Base-by-base conservation (phyloP, 2,888 invertebrate genomes). In the Oxytorus armatus region DNA sequence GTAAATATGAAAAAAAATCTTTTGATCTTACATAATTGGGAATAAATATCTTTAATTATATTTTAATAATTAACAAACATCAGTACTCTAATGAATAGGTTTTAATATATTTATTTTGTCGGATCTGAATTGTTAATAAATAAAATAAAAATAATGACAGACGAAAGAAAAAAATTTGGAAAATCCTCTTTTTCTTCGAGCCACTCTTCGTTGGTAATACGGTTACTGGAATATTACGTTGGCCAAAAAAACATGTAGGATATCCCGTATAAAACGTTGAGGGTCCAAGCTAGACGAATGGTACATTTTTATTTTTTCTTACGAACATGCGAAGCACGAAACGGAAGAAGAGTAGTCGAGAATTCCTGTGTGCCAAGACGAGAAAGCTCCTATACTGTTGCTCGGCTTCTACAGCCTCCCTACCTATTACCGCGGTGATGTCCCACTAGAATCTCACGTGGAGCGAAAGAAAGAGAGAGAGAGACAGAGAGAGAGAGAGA, bases 291-390 rank as follows among this genome's bases (percentile, higher is more conserved):
- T 1, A 42, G 72, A 51, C 14, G 61, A 61, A 47, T 42, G 44
- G 7, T 42, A 14, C 29, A 63, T 42, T 42, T 69, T 3, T 63
- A 63, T 42, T 42, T 69, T 3, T 63, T 57, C 44, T 65, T 65
- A 39, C 42, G 33, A 65, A 75, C 14, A 74, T 63, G 49, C 63
- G n/a, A 59, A 59, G 75, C 68, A 75, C 51, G 65, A 79, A 77
- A 61, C 55, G 42, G 59, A 72, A 42, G 75, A 51, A 53, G 21
- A 55, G 75, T 29, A 23, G 51, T 53, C 36, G 42, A 76, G 65
- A 70, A 49, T 65, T 65, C 16, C 47, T 47, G 10, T 53, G 23
- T 72, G 61, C 29, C 72, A 49, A 44, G 21, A 63, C 69, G 69
- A 69, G 29, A 25, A 23, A 33, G 44, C 29, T 47, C 59, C 8